Evolutionary conservation across 92 coral and sea anemone species (phyloP), one percentile per base, ranked within the genome.

Genomic region (Isaurus tuberculatus): DNA sequence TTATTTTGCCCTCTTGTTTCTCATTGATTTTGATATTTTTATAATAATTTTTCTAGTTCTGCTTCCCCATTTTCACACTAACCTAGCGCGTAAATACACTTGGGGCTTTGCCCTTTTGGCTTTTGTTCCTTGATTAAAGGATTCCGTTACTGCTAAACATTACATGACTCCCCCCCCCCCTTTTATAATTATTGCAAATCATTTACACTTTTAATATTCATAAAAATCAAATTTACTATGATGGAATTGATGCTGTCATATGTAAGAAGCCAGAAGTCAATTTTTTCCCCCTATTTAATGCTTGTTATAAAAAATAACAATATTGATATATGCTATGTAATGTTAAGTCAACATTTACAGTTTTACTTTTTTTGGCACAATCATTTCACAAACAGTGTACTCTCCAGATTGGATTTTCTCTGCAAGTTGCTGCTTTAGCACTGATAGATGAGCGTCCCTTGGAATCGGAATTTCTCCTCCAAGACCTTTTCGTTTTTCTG

Each of bases 401-500:
- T 71, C 60, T 48, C 60, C 77, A 71, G 77, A 71, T 23, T 40
- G 37, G 43, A 91, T 33, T 55, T 91, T 91, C 44, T 87, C 84
- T 72, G 75, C 46, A 20, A 79, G 75, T 65, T 78, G 61, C 58
- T 80, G 75, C 66, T 71, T 84, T 20, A 73, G 75, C 20, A 33
- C 75, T 49, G 84, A 69, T 26, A 51, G 79, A 70, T 36, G 42
- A 14, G 79, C 88, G 49, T 90, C 93, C 13, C 72, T 74, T 8
- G 94, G 84, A 42, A 91, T 77, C 8, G 86, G 65, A 36, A 87
- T 87, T 75, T 91, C 94, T 5, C 94, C 94, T 19, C 94, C 91
- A 31, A 23, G 78, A 15, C 89, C 89, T 82, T 75, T 87, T 28
- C 85, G 74, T 91, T 72, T 87, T 91, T 32, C 91, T 66, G 80